phyloP scores from a whole-genome alignment of 2,888 invertebrate species.

The Eupithecia centaureata region DNA sequence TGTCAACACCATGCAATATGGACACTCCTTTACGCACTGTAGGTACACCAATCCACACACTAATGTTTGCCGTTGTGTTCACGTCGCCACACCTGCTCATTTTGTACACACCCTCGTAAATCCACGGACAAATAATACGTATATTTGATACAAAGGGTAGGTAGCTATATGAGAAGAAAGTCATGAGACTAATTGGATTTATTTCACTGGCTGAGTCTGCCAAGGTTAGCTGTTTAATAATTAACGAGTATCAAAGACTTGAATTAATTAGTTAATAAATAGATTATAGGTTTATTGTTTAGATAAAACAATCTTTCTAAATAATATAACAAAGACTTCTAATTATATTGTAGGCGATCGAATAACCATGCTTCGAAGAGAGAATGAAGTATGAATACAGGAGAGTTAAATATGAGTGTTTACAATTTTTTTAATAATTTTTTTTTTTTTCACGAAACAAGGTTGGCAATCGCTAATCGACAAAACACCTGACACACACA shows the following conservation, averaged over 20 bases:
- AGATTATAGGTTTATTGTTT: too few species aligned
- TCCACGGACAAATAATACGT: constrained; percentile 30
- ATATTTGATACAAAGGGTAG: not conserved
- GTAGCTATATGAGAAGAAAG: not conserved
- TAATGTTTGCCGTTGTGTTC: constrained; percentile 55
- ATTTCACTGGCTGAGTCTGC: constrained; percentile 10
- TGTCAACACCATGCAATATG: not conserved
- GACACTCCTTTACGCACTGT: not conserved
- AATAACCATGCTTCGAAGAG: too few species aligned
- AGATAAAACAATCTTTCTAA: too few species aligned
- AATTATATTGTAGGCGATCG: too few species aligned
- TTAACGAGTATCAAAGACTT: not conserved
- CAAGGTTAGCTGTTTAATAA: not conserved
- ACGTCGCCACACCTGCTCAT: constrained; percentile 55
- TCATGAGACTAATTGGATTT: constrained; percentile 13
- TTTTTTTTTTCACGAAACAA: too few species aligned
- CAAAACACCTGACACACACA: too few species aligned
- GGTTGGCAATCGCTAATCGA: too few species aligned
- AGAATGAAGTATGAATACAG: too few species aligned
- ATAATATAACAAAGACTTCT: too few species aligned
- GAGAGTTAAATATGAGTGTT: too few species aligned
- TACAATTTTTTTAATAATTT: too few species aligned
- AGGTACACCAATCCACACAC: constrained; percentile 10
- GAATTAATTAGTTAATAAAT: not conserved
- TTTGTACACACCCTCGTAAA: constrained; percentile 41